Conservation (phyloP, 2,888 invertebrate genomes). For the Pasiphila rectangulata region DNA sequence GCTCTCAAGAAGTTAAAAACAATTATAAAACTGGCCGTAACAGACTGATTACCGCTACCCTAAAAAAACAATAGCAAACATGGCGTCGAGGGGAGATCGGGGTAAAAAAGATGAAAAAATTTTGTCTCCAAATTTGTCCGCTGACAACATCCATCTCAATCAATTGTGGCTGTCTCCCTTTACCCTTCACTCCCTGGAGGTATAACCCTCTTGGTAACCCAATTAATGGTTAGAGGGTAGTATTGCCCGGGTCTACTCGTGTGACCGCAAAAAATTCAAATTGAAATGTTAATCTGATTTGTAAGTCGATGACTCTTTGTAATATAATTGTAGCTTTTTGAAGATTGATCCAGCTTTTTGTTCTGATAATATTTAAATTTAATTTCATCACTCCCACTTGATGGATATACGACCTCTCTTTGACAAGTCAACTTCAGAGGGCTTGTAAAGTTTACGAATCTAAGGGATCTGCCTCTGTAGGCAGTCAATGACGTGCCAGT, state of each 20-base stretch:
- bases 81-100: slow-evolving; percentile 34
- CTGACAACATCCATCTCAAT: slow-evolving; percentile 79
- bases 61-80: slow-evolving; percentile 48
- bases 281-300: slow-evolving; percentile 72
- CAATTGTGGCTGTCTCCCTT: slow-evolving; percentile 66
- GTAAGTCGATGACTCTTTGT: slow-evolving; percentile 30
- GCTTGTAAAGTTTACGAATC: no score
- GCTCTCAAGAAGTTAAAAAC: slow-evolving; percentile 68
- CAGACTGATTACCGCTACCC: slow-evolving; percentile 53
- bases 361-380: no score
- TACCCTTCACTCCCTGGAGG: slow-evolving; percentile 71
- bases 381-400: no score
- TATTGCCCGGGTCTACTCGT: slow-evolving; percentile 42
- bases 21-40: slow-evolving; percentile 48
- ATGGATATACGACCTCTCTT: no score
- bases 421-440: no score
- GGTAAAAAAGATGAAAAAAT: slow-evolving; percentile 59
- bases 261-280: slow-evolving; percentile 70
- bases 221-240: slow-evolving; percentile 68
- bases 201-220: slow-evolving; percentile 67
- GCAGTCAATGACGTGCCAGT: no score
- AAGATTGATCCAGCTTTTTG: background rate
- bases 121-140: slow-evolving; percentile 66
- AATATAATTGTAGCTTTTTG: slow-evolving; percentile 18
- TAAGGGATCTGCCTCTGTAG: no score